phyloP scores from a whole-genome alignment of 2,888 invertebrate genomes.

The Coecobrya sp. region DNA sequence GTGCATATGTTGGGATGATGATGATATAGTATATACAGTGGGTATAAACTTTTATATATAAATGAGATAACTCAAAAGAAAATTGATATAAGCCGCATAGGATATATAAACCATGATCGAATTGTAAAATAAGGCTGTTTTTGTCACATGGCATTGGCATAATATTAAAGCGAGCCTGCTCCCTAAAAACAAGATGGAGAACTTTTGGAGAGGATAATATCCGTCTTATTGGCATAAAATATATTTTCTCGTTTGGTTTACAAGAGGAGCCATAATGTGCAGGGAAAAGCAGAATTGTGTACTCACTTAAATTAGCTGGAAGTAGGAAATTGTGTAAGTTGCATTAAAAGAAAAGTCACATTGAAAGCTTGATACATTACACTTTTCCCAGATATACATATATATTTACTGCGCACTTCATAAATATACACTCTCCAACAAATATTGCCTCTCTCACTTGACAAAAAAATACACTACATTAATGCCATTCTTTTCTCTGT shows the following conservation, averaged over 20 bases:
- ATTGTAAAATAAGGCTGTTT: constrained; percentile 34
- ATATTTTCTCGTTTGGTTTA: constrained; percentile 56
- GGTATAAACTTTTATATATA: not conserved
- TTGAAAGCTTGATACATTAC: constrained; percentile 66
- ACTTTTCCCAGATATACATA: constrained; percentile 31
- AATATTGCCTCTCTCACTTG: constrained; percentile 29
- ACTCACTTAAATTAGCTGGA: constrained; percentile 77
- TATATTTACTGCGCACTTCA: not conserved
- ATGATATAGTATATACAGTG: not conserved
- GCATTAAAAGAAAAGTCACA: constrained; percentile 75
- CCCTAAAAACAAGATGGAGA: constrained; percentile 11
- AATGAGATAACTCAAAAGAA: not conserved
- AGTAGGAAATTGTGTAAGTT: constrained; percentile 78
- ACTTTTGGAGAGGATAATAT: constrained; percentile 50
- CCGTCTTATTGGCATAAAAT: constrained; percentile 61
- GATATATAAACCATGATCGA: constrained; percentile 24
- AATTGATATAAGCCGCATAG: not conserved
- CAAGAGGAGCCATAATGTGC: constrained; percentile 45
- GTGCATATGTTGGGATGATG: not conserved
- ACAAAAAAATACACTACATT: constrained; percentile 45
- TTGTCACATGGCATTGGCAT: constrained; percentile 49
- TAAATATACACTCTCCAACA: constrained; percentile 50
- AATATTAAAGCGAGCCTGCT: not conserved
- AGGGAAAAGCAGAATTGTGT: constrained; percentile 74
- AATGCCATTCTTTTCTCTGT: constrained; percentile 48